phyloP scores from a whole-genome alignment of 2,113 vertebrate genomes.

The Macaca nemestrina region DNA sequence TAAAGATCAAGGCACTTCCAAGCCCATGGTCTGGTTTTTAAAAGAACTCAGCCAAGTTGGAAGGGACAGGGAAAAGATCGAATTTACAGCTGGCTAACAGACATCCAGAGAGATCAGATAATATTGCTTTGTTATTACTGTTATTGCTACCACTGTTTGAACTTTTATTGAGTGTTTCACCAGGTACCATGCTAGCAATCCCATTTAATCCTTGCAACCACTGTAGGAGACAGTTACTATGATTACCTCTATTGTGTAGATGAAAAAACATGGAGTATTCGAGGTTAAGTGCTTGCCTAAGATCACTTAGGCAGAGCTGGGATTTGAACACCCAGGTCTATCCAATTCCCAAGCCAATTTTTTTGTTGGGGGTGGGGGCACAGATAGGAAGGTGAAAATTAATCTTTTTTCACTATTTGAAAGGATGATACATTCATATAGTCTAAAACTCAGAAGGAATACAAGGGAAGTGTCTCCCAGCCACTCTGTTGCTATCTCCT shows the following conservation, averaged over 20 bases:
- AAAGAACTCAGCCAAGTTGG: no score
- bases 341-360: neutral
- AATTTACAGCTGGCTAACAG: neutral
- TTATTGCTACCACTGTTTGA: fast-evolving
- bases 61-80: no score
- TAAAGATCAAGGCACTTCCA: neutral
- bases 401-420: neutral
- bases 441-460: neutral
- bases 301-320: neutral
- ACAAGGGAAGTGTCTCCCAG: neutral
- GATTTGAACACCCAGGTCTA: neutral
- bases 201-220: neutral
- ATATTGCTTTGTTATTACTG: fast-evolving
- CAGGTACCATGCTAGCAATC: neutral
- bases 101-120: neutral
- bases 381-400: no score
- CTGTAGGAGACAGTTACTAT: neutral
- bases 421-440: neutral
- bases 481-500: neutral
- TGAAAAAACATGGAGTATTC: neutral
- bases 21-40: neutral
- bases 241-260: neutral
- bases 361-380: no score
- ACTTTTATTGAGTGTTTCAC: neutral
- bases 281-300: neutral